Conservation (phyloP, 2,888 invertebrate species). For the Ennomos quercinarius region DNA sequence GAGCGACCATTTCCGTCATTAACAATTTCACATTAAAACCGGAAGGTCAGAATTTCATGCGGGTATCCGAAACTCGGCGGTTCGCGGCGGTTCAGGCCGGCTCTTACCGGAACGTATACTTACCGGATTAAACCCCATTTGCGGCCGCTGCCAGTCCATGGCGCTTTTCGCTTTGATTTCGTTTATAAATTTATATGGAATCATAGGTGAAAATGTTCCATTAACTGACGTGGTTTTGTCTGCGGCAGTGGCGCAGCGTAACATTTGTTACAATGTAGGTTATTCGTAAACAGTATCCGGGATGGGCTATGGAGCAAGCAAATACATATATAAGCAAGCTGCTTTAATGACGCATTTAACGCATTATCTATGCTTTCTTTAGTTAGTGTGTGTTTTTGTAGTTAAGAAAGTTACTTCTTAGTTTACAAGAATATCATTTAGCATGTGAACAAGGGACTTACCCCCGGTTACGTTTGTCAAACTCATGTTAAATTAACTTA, state of each 20-base stretch:
- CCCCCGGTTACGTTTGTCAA: too few species aligned
- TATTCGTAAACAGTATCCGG: background rate
- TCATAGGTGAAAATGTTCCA: constrained; percentile 17
- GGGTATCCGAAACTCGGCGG: background rate
- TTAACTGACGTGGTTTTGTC: constrained; percentile 27
- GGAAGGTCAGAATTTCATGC: background rate
- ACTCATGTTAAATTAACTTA: too few species aligned
- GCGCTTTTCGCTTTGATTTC: constrained; percentile 26
- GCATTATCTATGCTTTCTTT: too few species aligned
- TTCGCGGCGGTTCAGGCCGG: constrained; percentile 9
- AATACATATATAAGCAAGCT: too few species aligned
- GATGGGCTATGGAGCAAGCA: too few species aligned
- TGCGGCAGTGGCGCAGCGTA: constrained; percentile 1
- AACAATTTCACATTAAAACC: background rate
- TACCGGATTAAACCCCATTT: constrained; percentile 27
- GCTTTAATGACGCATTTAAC: too few species aligned
- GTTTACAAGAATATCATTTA: too few species aligned
- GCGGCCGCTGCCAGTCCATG: constrained; percentile 9
- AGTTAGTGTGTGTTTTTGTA: too few species aligned
- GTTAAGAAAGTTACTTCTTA: too few species aligned
- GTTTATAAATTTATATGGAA: constrained; percentile 22
- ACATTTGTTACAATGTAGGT: constrained; percentile 2
- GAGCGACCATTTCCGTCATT: background rate
- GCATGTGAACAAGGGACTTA: too few species aligned
- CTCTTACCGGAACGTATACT: constrained; percentile 9